Base-by-base conservation (phyloP, 2,888 invertebrate species). In the Onchidella celtica region DNA sequence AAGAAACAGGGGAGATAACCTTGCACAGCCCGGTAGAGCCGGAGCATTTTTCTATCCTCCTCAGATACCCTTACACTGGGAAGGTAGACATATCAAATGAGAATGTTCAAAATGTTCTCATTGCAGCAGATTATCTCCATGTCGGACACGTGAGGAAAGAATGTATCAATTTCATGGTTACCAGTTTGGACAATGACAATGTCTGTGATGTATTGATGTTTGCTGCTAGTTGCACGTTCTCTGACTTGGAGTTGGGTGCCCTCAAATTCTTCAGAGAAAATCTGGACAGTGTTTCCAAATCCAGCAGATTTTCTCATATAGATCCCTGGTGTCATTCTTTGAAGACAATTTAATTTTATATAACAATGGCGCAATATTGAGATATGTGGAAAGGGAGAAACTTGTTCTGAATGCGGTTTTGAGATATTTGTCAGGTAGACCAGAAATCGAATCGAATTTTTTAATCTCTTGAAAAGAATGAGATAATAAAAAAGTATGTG, bases 11-110 rank as follows among this genome's bases (percentile, higher is more conserved):
- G n/a, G 79, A 79, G 57, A 29, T 79, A 17, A 73, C 66, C 24
- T 38, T 79, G 14, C 65, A 73, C 36, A 57, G 73, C 34, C n/a
- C n/a, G n/a, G 55, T 79, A 36, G 24, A 63, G 0, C 63, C 79
- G 9, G 66, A 66, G 14, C 66, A 72, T 9, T 79, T 79, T 24
- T 29, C 29, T 0, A 32, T 73, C 21, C 73, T 79, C 6, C 66
- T 79, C 55, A 70, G 66, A 1, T 79, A 55, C 38, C 73, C 79
- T 11, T 79, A 79, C 73, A 79, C 73, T 38, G 79, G 79, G 3
- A 6, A 65, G 14, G 63, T 79, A 17, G 66, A 55, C 29, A n/a
- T 79, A 21, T 73, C 73, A 11, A 70, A 55, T 38, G 79, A 74
- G 3, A 79, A 72, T 66, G 79, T 79, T 11, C 79, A 79, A 27